Base-by-base conservation (phyloP, 2,888 invertebrate species). In the Pycnomerus fuliginosus region DNA sequence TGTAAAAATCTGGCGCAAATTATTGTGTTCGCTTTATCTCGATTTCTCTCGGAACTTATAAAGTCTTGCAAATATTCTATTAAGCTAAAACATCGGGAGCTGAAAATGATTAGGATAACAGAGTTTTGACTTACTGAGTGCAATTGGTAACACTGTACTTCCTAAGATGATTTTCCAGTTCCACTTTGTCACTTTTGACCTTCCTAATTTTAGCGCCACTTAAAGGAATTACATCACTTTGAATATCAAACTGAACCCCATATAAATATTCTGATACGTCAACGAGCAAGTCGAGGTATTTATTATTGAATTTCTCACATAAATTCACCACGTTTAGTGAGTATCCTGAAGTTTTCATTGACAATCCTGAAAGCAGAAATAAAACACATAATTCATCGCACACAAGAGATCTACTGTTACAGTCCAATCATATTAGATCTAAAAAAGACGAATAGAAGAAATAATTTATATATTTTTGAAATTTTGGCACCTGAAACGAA, bases 301-400 rank as follows among this genome's bases (percentile, higher is more conserved):
- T 80, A 1, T 68, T 64, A 57, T 90, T 87, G 20, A 89, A 72
- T 52, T 74, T 74, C 31, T 77, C 71, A 55, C 87, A 88, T 1
- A 90, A 76, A 61, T 80, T 79, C 29, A 89, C 85, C 24, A 91
- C 74, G 13, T 81, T 81, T 0, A 80, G 80, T 0, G 88, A 87
- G 69, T 83, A 89, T 1, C 92, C 92, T 55, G 83, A 82, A 2
- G 87, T 84, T 74, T 91, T 91, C 76, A 88, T 85, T 0, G 84
- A 74, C 69, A 89, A 64, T 2, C 64, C 69, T 12, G 55, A 47
- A 14, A 24, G 12, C 2, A 25, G 12, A 4, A 16, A 13, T 42
- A 25, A 3, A 13, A 31, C 17, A 8, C 8, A 20, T 20, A n/a
- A n/a, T n/a, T n/a, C n/a, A n/a, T n/a, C n/a, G n/a, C n/a, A n/a